Evolutionary conservation across 1,140 invertebrate genomes (phyloP), one percentile per base, ranked within the genome.

Genomic region (Venustaconcha ellipsiformis): DNA sequence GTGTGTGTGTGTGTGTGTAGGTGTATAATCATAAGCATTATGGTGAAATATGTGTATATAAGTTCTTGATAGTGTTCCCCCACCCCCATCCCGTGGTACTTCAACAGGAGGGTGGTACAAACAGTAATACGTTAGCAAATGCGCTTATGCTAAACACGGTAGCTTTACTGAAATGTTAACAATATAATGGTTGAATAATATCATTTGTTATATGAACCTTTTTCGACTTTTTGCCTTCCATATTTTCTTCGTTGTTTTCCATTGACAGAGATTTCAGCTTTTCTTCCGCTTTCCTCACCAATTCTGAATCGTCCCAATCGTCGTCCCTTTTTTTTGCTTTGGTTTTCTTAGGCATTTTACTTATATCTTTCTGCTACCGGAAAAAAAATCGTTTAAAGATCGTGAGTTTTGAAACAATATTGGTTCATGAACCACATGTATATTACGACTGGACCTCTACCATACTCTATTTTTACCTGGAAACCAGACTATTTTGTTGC

Each of bases 281-380:
- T 18, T 71, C 70, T 23, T 71, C 70, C 56, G 64, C 17, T 20
- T 71, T 71, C 64, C 14, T 30, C 30, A 63, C 59, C 1, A 8
- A n/a, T 23, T 64, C 70, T 15, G 63, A 59, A 14, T 71, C 70
- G 18, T 71, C 60, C 30, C 57, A 17, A 8, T 71, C 70, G 5
- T 30, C 60, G 26, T 59, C 55, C 30, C 37, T 57, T 23, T 64
- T 71, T 8, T 71, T 71, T 57, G 55, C 48, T 57, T 30, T 71
- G 23, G 56, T 57, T 20, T 71, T 71, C 60, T 71, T 71, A 2
- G 70, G 70, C 70, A 71, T 71, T 15, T 55, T 70, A 48, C 11
- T 48, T 8, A 48, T 48, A 2, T 48, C 0, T 48, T 48, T 5
- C 37, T 48, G 0, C 11, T 48, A 0, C 11, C 11, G 11, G 11